phyloP scores from a whole-genome alignment of 2,888 invertebrate genomes.

The Molorchus minor region DNA sequence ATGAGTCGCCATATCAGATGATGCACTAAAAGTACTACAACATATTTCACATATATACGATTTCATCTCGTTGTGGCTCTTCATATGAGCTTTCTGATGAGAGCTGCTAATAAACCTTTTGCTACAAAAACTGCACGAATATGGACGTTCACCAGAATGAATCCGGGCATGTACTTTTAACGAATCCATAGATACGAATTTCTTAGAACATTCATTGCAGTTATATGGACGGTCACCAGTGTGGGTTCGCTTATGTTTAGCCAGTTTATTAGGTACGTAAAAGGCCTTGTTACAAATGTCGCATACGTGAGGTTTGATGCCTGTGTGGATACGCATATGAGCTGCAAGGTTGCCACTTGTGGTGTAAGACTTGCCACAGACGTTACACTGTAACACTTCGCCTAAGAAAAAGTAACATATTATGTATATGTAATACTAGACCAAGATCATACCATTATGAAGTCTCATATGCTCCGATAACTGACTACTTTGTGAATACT shows the following conservation, averaged over 20 bases:
- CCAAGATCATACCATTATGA: constrained; percentile 47
- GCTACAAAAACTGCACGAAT: constrained; percentile 17
- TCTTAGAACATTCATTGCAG: constrained; percentile 40
- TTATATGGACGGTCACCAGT: constrained; percentile 34
- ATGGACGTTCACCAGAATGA: constrained; percentile 23
- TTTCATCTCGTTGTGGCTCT: constrained; percentile 26
- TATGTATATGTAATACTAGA: neutral
- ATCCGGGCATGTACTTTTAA: constrained; percentile 43
- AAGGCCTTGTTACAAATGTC: constrained; percentile 50
- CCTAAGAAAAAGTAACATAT: constrained; percentile 38
- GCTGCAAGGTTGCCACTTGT: constrained; percentile 47
- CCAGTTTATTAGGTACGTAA: constrained; percentile 47
- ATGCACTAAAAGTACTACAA: constrained; percentile 28
- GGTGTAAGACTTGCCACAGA: constrained; percentile 48
- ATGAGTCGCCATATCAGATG: constrained; percentile 27
- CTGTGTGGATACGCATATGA: constrained; percentile 53
- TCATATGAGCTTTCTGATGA: constrained; percentile 16
- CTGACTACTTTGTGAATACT: constrained; percentile 47
- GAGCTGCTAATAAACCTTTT: constrained; percentile 14
- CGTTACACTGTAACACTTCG: constrained; percentile 48
- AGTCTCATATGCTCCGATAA: constrained; percentile 48
- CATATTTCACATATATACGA: constrained; percentile 31
- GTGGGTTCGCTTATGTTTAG: constrained; percentile 55
- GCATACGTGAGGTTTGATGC: constrained; percentile 50
- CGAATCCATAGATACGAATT: constrained; percentile 48